phyloP scores from a whole-genome alignment of 2,888 invertebrate species.

The Tipula lateralis region DNA sequence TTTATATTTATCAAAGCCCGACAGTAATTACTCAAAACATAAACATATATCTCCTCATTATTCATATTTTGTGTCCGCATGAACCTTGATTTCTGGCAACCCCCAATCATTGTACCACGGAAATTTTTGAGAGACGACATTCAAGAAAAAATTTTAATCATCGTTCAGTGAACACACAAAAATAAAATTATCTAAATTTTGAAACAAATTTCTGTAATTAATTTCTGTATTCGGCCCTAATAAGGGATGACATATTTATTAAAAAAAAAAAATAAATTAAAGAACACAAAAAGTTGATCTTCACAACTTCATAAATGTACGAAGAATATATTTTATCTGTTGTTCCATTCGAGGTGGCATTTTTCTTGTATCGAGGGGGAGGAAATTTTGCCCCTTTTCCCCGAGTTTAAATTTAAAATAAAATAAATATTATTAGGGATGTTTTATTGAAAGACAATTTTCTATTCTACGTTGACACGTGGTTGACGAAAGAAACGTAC shows the following conservation, averaged over 20 bases:
- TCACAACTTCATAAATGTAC: not conserved
- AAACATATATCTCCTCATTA: not conserved
- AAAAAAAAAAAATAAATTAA: not conserved
- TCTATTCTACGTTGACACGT: not conserved
- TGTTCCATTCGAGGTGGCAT: not conserved
- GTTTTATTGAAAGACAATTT: slow-evolving; percentile 1
- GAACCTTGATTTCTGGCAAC: not conserved
- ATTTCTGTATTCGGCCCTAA: not conserved
- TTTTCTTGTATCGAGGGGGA: not conserved
- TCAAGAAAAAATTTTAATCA: not conserved
- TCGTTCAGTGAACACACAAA: not conserved
- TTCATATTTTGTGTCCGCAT: not conserved
- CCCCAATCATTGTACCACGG: not conserved
- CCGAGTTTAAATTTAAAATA: not conserved
- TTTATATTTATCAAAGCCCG: not conserved
- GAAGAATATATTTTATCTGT: not conserved
- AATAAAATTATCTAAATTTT: not conserved
- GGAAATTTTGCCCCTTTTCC: not conserved
- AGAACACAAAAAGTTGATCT: not conserved
- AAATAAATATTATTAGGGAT: not conserved
- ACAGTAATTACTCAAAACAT: not conserved
- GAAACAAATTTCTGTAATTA: not conserved
- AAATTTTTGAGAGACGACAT: not conserved
- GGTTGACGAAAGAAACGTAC: not conserved
- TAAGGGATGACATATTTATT: not conserved